These are phyloP conservation scores for Piscicola geometra DNA, from an alignment of 2,888 invertebrate genomes.

Conservation along the genomic window DNA sequence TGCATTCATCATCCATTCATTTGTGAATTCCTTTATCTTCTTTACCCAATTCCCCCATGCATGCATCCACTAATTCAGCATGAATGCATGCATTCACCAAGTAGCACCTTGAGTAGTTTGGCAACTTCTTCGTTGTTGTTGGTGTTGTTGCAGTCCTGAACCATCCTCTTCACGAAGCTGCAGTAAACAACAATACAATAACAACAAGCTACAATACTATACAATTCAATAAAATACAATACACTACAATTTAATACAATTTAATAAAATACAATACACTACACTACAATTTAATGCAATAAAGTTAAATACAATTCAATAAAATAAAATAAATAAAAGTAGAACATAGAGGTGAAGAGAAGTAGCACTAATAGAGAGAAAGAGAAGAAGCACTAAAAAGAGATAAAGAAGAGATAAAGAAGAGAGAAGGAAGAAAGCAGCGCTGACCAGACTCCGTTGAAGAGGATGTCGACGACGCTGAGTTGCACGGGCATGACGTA, in stretches of 20 bases:
- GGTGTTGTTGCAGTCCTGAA: conserved; percentile 85
- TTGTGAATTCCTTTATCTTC: no score
- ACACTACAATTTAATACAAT: no score
- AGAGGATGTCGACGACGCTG: conserved; percentile 76
- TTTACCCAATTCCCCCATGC: no score
- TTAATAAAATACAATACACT: no score
- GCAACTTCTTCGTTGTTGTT: conserved; percentile 85
- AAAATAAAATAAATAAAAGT: no score
- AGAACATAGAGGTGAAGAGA: no score
- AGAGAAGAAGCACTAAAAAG: neutral
- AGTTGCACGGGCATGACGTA: conserved; percentile 68
- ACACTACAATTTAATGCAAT: no score
- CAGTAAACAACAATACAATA: neutral
- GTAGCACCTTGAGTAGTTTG: conserved; percentile 64
- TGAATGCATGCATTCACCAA: neutral
- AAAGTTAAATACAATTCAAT: no score
- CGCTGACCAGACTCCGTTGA: conserved; percentile 70
- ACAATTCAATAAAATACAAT: no score
- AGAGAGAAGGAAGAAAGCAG: neutral
- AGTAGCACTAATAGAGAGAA: no score
- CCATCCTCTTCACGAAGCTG: conserved; percentile 80
- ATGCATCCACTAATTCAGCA: neutral
- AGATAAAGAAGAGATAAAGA: neutral
- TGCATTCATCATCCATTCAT: no score
- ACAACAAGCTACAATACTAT: no score